Conservation (phyloP, 2,888 invertebrate species). For the Entomobrya proxima region DNA sequence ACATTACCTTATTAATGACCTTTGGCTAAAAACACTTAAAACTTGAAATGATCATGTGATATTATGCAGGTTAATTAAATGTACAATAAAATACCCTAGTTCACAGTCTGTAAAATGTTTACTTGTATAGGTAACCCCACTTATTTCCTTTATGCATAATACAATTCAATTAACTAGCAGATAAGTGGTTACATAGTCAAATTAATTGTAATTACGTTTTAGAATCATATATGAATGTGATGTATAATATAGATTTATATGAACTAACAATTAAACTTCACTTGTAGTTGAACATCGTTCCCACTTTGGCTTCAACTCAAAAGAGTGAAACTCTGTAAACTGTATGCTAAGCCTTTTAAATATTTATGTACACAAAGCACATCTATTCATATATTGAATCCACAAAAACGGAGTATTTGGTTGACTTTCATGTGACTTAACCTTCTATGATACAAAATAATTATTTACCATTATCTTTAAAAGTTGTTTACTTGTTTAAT, state of each 20-base stretch:
- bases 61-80: not conserved
- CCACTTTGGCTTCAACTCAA: conserved; percentile 15
- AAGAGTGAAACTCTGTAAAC: not conserved
- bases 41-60: too few species aligned
- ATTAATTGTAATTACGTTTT: too few species aligned
- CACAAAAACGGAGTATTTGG: not conserved
- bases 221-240: too few species aligned
- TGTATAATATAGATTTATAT: too few species aligned
- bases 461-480: too few species aligned
- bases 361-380: not conserved
- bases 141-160: not conserved
- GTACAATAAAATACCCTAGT: conserved; percentile 12
- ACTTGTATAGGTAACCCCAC: conserved; percentile 2
- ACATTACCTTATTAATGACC: too few species aligned
- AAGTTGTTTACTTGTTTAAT: too few species aligned
- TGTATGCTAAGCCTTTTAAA: not conserved
- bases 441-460: not conserved
- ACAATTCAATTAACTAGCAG: not conserved
- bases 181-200: too few species aligned
- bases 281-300: not conserved
- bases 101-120: conserved; percentile 20
- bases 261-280: too few species aligned
- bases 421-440: not conserved
- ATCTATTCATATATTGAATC: not conserved
- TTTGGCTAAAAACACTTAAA: too few species aligned